Base-by-base conservation (phyloP, 2,888 invertebrate species). In the Mimumesa dahlbomi region DNA sequence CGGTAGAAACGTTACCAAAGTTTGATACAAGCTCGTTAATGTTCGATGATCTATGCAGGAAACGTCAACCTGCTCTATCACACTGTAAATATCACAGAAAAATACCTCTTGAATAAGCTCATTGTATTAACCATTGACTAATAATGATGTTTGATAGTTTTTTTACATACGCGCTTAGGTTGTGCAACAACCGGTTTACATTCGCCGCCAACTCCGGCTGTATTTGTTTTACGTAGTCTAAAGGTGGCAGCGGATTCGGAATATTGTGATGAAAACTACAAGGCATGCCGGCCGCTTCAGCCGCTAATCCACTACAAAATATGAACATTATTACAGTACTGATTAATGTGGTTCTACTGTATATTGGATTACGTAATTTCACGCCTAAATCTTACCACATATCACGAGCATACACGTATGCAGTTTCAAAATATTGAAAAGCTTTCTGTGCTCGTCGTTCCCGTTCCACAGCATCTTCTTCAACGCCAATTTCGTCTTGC, bases 331-430 rank as follows among this genome's bases (percentile, higher is more conserved):
- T 21, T 2, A 11, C 14, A 40, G 22, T 46, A 4, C 22, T 53
- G 38, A 48, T 43, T 7, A 19, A 29, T 13, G 13, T 7, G 13
- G 7, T 16, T 40, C 2, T 5, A 21, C 25, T 18, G 11, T 11
- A 11, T 3, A 21, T 34, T 9, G 19, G 13, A 29, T n/a, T 19
- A 0, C 6, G 3, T 38, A 57, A 40, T n/a, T n/a, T n/a, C n/a
- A n/a, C n/a, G n/a, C n/a, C n/a, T n/a, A n/a, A n/a, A n/a, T n/a
- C 65, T 80, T 69, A 83, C 87, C 87, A 86, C 46, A 84, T 71
- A 49, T 87, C 84, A 22, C 87, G 82, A 0, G 86, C 76, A 34
- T 79, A 87, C 9, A 50, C 67, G 58, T 88, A 88, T 34, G 87
- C 77, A 9, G 81, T 49, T 46, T 88, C 83, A 5, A 89, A 87